phyloP scores from a whole-genome alignment of 2,888 invertebrate species.

The Stramonita haemastoma region DNA sequence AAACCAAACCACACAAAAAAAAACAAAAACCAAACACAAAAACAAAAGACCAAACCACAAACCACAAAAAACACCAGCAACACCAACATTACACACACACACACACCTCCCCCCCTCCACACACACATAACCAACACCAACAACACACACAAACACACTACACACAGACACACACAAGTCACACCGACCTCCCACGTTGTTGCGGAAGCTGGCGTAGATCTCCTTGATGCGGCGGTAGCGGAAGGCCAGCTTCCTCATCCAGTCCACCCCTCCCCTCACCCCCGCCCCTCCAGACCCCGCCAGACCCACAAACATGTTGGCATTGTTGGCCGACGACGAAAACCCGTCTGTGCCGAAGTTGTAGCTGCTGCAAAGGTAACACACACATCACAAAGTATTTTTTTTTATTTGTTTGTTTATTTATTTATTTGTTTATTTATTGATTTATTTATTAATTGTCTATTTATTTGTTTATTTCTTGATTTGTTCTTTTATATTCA shows the following conservation, averaged over 20 bases:
- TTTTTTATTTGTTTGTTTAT: no score
- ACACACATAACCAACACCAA: no score
- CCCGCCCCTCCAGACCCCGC: constrained; percentile 81
- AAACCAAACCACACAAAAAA: no score
- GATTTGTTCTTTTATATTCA: no score
- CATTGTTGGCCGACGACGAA: constrained; percentile 84
- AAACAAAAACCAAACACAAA: no score
- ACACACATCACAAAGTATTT: background rate
- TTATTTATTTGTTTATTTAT: no score
- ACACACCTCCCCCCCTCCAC: no score
- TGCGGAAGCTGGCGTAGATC: constrained; percentile 93
- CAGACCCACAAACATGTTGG: constrained; percentile 79
- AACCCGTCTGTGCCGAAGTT: constrained; percentile 97
- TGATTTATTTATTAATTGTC: no score
- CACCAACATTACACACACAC: no score
- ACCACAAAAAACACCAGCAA: no score
- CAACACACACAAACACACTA: background rate
- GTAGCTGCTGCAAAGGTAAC: constrained; percentile 84
- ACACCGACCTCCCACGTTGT: constrained; percentile 81
- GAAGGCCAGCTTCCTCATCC: constrained; percentile 98
- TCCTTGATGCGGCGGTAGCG: constrained; percentile 96
- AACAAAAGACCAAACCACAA: no score
- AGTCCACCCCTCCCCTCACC: constrained; percentile 96
- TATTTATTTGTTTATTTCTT: no score
- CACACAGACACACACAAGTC: background rate